phyloP scores from a whole-genome alignment of 2,888 invertebrate genomes.

The Catocala fraxini region DNA sequence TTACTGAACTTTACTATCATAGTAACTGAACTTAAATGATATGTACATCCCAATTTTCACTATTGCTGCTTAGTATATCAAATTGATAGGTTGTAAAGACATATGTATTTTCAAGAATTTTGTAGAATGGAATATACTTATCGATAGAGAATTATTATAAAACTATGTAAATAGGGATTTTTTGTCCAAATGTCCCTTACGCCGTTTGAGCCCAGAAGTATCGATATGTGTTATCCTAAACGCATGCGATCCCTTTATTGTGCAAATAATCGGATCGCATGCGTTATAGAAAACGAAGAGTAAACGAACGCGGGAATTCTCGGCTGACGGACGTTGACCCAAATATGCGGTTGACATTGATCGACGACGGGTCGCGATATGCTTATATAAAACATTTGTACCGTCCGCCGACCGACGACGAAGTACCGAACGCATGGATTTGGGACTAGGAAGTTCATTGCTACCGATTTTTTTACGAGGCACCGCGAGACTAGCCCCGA shows the following conservation, averaged over 20 bases:
- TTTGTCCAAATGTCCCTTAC: no score
- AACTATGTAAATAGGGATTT: no score
- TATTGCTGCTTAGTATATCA: no score
- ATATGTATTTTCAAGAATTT: no score
- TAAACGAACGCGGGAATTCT: conserved; percentile 76
- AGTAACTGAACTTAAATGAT: no score
- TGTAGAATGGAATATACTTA: no score
- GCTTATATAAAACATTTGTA: conserved; percentile 76
- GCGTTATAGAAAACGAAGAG: conserved; percentile 76
- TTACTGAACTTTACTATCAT: no score
- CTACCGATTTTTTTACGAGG: conserved; percentile 73
- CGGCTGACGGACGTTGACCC: conserved; percentile 83
- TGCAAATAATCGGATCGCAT: conserved; percentile 58
- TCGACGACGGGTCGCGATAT: conserved; percentile 82
- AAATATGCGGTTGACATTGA: conserved; percentile 87
- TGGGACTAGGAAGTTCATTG: conserved; percentile 79
- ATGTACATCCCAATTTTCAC: no score
- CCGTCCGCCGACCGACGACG: conserved; percentile 43
- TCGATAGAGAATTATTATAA: no score
- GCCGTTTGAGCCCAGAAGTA: no score
- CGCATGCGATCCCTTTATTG: conserved; percentile 25
- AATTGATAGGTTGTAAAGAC: no score
- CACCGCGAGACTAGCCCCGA: conserved; percentile 67
- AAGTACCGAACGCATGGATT: conserved; percentile 65
- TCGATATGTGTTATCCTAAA: conserved; percentile 27